Base-by-base conservation (phyloP, 1,140 invertebrate genomes). In the Melanaphis sacchari region DNA sequence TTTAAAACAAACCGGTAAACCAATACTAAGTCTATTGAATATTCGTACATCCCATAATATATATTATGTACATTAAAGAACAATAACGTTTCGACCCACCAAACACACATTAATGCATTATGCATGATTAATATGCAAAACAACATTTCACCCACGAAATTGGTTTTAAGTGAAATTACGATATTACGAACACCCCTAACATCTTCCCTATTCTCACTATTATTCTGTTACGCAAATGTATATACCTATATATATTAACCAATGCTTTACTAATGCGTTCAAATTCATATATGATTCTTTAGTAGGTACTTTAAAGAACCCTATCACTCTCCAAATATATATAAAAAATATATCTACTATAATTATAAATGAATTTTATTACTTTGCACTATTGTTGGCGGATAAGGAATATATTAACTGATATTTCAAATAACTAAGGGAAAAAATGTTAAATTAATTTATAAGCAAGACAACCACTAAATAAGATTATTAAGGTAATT, bases 51-150 rank as follows among this genome's bases (percentile, higher is more conserved):
- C 31, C 15, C 59, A 76, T n/a, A n/a, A 18, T 49, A 49, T 15
- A 21, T n/a, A 76, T 66, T 76, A n/a, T 76, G 59, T 18, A n/a
- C 59, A 5, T 21, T 76, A n/a, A 76, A 76, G 59, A 76, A 76
- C 59, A 76, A n/a, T 76, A 76, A 76, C 59, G 59, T 11, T 76
- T n/a, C 31, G 18, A 76, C 31, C 59, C n/a, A 76, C 31, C n/a
- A 76, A 76, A 76, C 31, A 76, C 59, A n/a, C 31, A n/a, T 76
- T n/a, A 76, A 76, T 76, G 31, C 31, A 76, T 76, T n/a, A 76
- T 76, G 36, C 59, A 76, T 76, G 59, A 76, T 76, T 76, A 76
- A 76, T 76, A 76, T 76, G 59, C 59, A n/a, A 76, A 76, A 76
- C 31, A 76, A 76, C 59, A 76, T n/a, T 76, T 76, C 59, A 76